A percentile compares a stretch with the other conserved stretches of the same genome.
phyloP scores from a whole-genome alignment of 1,140 invertebrate species.

The Leguminivora glycinivorella region DNA sequence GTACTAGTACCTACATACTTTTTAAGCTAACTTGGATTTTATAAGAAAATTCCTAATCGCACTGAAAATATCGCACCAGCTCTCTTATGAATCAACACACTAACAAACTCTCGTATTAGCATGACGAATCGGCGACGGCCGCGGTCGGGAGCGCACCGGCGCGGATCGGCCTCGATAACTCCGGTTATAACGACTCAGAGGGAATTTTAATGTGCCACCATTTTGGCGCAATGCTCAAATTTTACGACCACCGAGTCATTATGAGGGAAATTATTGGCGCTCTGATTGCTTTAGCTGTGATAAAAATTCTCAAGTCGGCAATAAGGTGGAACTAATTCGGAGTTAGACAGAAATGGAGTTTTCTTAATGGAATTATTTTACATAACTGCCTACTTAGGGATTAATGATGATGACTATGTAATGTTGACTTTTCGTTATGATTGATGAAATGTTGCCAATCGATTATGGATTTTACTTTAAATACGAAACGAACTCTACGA shows the following conservation, averaged over 20 bases:
- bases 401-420: slow-evolving; percentile 30
- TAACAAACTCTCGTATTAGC: neutral
- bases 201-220: slow-evolving; percentile 78
- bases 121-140: slow-evolving; percentile 51
- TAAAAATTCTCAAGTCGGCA: slow-evolving; percentile 78
- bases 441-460: slow-evolving; percentile 2
- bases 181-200: slow-evolving; percentile 75
- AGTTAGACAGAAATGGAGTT: slow-evolving; percentile 62
- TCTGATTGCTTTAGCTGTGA: slow-evolving; percentile 77
- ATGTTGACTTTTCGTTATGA: neutral
- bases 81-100: neutral
- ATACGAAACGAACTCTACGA: neutral
- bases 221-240: slow-evolving; percentile 79
- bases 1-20: too few relatives aligned
- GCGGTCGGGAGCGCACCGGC: slow-evolving; percentile 13
- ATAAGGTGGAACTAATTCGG: slow-evolving; percentile 77
- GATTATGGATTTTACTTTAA: neutral
- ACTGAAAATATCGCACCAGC: too few relatives aligned
- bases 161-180: slow-evolving; percentile 55
- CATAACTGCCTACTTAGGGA: slow-evolving; percentile 39
- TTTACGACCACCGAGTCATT: slow-evolving; percentile 76
- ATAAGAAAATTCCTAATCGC: too few relatives aligned
- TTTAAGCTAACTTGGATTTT: too few relatives aligned
- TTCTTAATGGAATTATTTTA: slow-evolving; percentile 50
- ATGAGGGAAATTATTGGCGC: slow-evolving; percentile 78